Percentiles rank a stretch among this genome's conserved stretches.
phyloP scores from a whole-genome alignment of 2,113 vertebrate genomes.

The Zonotrichia leucophrys region DNA sequence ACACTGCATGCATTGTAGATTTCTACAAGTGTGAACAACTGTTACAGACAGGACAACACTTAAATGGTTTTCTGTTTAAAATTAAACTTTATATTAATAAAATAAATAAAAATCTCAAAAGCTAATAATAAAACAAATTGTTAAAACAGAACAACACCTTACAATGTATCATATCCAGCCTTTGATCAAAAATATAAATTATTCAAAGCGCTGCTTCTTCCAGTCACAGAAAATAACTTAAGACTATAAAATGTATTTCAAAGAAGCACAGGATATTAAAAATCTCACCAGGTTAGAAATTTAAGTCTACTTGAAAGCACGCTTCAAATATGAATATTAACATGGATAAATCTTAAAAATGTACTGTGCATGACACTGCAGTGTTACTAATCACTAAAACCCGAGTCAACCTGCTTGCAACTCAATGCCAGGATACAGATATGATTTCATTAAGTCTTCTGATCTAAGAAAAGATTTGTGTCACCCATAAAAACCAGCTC shows the following conservation, averaged over 20 bases:
- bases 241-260: not conserved
- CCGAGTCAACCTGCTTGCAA: not conserved
- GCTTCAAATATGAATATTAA: not conserved
- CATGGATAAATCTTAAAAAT: not conserved
- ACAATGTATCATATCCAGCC: not conserved
- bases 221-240: not conserved
- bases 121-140: not conserved
- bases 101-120: not conserved
- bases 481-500: not conserved
- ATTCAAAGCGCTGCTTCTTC: not conserved
- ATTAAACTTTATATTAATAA: not conserved
- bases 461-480: not conserved
- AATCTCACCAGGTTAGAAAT: not conserved
- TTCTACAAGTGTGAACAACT: not conserved
- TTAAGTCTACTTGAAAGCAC: not conserved
- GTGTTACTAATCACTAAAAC: not conserved
- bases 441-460: not conserved
- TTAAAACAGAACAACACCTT: not conserved
- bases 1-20: not conserved
- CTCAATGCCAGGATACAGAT: not conserved
- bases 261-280: not conserved
- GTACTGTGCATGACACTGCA: not conserved
- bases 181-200: not conserved
- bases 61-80: not conserved
- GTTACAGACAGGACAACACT: not conserved